Conservation (phyloP, 2,888 invertebrate species). For the Myathropa florea region DNA sequence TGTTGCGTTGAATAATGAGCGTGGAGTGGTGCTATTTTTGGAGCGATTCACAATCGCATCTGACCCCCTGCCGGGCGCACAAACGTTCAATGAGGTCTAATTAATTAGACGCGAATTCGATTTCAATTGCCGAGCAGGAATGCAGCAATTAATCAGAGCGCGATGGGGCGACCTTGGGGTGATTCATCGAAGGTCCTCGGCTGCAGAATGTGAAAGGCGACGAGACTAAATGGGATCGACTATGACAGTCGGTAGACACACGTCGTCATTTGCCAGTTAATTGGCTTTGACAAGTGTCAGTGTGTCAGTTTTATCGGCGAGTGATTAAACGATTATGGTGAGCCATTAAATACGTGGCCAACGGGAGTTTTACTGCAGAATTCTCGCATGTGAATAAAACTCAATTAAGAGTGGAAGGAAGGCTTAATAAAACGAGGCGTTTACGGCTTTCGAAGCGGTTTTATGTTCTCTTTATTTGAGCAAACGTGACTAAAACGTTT, state of each 20-base stretch:
- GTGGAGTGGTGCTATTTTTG: slow-evolving; percentile 44
- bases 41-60: slow-evolving; percentile 20
- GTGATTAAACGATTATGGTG: slow-evolving; percentile 1
- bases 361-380: slow-evolving; percentile 12
- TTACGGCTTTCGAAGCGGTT: background rate
- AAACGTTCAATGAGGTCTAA: slow-evolving; percentile 15
- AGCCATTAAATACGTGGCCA: background rate
- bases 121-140: background rate
- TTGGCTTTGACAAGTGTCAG: slow-evolving; percentile 6
- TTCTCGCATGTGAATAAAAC: background rate
- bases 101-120: slow-evolving; percentile 29
- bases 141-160: background rate
- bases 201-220: background rate
- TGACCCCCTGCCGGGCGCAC: background rate
- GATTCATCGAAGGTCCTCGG: background rate
- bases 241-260: background rate
- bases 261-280: background rate
- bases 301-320: background rate
- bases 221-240: background rate
- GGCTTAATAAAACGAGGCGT: background rate
- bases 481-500: background rate
- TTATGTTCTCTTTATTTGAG: background rate
- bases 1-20: slow-evolving; percentile 33
- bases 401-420: background rate
- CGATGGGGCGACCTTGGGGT: background rate